Evolutionary conservation across 2,797 vertebrate genomes (phyloP), one percentile per base, ranked within the genome.

Genomic region (Emys orbicularis): DNA sequence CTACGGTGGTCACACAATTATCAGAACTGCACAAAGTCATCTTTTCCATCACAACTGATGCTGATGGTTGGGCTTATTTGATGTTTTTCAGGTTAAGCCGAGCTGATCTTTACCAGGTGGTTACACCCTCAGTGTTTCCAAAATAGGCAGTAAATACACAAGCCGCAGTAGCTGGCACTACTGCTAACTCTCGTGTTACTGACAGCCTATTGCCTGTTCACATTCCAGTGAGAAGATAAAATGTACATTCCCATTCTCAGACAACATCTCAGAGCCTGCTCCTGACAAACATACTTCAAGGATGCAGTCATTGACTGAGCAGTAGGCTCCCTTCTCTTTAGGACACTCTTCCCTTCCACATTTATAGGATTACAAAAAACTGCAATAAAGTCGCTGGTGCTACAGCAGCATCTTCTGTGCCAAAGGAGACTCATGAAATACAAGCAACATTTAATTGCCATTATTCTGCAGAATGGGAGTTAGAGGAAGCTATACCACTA

Each of bases 401-500:
- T 59, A 47, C 16, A 82, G 16, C 54, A 57, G 54, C 81, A 27
- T 47, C 25, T 76, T 68, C 19, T 76, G 54, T 23, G 27, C 27
- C 29, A 57, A 41, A 11, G 53, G 34, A 81, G 80, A 57, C 37
- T 37, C 23, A 29, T 12, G 29, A 54, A 18, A 29, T 34, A 37
- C 86, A 6, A 80, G 31, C 57, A 74, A 44, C 37, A 74, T 15
- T 25, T 8, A 12, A 41, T 79, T 23, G 8, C 5, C 52, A 56
- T 2, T 2, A 44, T 6, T 6, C 52, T 37, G 7, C 1, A 18
- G 15, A 1, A 23, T 1, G 7, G 77, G 54, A 47, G 79, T 6
- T 52, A 29, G 13, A 25, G 50, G 12, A 2, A 12, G 25, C 74
- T 92, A 81, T 59, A 44, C 19, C 77, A 44, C 18, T 27, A 13